Percentiles rank a stretch among this genome's conserved stretches.
Conservation (phyloP, 2,888 invertebrate genomes). For the Agrochola macilenta region DNA sequence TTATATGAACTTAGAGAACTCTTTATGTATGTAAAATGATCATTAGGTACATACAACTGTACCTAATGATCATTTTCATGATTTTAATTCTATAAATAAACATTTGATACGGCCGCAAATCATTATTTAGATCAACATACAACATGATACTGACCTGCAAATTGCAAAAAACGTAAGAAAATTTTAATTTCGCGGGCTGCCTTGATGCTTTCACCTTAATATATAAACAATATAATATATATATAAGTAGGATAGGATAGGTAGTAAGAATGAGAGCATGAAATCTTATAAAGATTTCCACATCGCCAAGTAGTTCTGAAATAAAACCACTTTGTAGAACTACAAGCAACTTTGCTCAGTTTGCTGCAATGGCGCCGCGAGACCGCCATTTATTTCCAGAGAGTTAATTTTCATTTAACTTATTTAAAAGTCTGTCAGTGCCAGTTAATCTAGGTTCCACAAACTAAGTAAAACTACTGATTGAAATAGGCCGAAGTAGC, state of each 20-base stretch:
- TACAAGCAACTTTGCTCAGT: conserved; percentile 39
- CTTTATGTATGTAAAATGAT: too few relatives aligned
- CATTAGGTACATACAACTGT: too few relatives aligned
- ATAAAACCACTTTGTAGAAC: conserved; percentile 50
- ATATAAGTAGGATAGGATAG: neutral
- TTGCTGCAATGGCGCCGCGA: conserved; percentile 16
- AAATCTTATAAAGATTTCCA: conserved; percentile 29
- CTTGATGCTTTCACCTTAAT: too few relatives aligned
- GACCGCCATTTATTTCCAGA: conserved; percentile 45
- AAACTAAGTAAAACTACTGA: conserved; percentile 32
- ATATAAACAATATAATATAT: too few relatives aligned
- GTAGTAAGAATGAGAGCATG: neutral
- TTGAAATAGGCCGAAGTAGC: conserved; percentile 42
- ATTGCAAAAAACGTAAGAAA: too few relatives aligned
- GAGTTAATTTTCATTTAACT: conserved; percentile 57
- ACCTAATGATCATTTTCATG: too few relatives aligned
- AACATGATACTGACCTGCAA: too few relatives aligned
- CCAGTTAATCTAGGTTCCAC: conserved; percentile 46
- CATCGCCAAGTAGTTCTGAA: conserved; percentile 34
- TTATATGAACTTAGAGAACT: too few relatives aligned
- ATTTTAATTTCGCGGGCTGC: too few relatives aligned
- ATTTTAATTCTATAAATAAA: too few relatives aligned
- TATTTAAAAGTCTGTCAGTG: conserved; percentile 54
- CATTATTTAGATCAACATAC: too few relatives aligned
- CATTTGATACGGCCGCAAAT: too few relatives aligned